phyloP scores from a whole-genome alignment of 2,888 invertebrate genomes.

The Tenthredo livida region DNA sequence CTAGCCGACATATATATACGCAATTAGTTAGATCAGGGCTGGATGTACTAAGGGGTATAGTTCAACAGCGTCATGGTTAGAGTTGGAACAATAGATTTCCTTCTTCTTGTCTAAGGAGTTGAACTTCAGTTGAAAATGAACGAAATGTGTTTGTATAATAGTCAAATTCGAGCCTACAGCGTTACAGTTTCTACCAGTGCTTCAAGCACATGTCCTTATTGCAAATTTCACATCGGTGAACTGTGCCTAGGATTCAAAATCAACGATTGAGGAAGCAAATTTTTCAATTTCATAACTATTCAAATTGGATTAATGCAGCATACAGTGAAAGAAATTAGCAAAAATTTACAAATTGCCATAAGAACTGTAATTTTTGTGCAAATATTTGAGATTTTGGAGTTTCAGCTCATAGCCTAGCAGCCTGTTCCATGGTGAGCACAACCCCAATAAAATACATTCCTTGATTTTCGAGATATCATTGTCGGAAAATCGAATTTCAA shows the following conservation, averaged over 20 bases:
- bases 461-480: not conserved
- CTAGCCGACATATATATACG: not conserved
- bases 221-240: not conserved
- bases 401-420: not conserved
- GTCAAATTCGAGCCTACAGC: too few species aligned
- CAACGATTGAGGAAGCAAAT: not conserved
- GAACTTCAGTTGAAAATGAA: too few species aligned
- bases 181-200: too few species aligned
- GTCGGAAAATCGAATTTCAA: not conserved
- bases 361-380: too few species aligned
- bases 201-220: too few species aligned
- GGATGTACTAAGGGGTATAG: not conserved
- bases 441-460: not conserved
- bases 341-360: too few species aligned
- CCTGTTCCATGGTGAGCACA: not conserved
- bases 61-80: not conserved
- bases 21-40: slow-evolving; percentile 11
- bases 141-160: too few species aligned
- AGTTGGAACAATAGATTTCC: not conserved
- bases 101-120: not conserved
- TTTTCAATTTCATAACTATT: too few species aligned
- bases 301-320: too few species aligned
- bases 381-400: not conserved
- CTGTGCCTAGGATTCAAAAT: not conserved
- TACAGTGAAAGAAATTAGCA: too few species aligned